phyloP scores from a whole-genome alignment of 2,888 invertebrate genomes.

The Unio delphinus region DNA sequence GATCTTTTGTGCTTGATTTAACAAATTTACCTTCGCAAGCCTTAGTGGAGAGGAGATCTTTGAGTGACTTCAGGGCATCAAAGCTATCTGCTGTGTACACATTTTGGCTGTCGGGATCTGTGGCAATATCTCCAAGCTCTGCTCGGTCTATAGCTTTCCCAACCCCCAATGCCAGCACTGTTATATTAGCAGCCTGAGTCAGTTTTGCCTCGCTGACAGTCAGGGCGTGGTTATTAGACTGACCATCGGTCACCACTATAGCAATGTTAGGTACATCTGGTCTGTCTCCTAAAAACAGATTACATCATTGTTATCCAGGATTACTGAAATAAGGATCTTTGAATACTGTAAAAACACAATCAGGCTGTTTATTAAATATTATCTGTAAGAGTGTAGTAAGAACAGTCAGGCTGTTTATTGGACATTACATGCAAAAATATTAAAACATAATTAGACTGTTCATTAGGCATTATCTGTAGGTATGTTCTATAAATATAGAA shows the following conservation, averaged over 20 bases:
- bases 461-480: no score
- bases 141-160: constrained; percentile 41
- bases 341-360: no score
- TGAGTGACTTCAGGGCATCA: constrained; percentile 49
- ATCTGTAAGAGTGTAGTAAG: no score
- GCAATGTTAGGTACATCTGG: constrained; percentile 54
- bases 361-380: no score
- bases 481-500: no score
- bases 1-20: neutral
- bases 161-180: constrained; percentile 55
- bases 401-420: no score
- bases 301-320: neutral
- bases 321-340: no score
- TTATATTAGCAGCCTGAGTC: constrained; percentile 43
- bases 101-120: constrained; percentile 58
- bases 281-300: constrained; percentile 37
- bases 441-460: no score
- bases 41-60: constrained; percentile 47
- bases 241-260: constrained; percentile 57
- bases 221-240: constrained; percentile 41
- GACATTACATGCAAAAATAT: no score
- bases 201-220: constrained; percentile 45
- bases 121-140: constrained; percentile 55
- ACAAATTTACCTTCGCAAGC: constrained; percentile 50
- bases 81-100: constrained; percentile 60